These are phyloP conservation scores for Chrysaora quinquecirrha DNA, from an alignment of 30 jellyfish, hydroid and myxozoan species.

Conservation along the genomic window DNA sequence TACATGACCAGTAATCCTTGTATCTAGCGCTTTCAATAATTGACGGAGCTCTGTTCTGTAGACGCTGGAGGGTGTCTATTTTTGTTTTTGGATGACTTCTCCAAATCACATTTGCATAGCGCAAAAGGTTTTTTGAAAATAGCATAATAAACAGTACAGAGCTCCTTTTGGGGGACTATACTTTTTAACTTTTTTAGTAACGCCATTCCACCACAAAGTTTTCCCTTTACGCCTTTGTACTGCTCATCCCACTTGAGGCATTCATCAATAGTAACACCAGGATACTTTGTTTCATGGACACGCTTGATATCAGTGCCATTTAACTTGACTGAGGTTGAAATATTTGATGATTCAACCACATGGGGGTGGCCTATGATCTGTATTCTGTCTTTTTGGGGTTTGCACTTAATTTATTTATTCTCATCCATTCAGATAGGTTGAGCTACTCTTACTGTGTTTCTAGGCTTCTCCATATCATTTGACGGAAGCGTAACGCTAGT, in stretches of 20 bases:
- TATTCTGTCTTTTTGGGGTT: background rate
- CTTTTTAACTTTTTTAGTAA: background rate
- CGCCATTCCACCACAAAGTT: background rate
- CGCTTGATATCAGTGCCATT: background rate
- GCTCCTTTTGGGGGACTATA: background rate
- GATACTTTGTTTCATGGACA: background rate
- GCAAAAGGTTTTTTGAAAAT: background rate
- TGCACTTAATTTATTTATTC: conserved; percentile 1
- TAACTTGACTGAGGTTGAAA: background rate
- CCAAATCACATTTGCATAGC: background rate
- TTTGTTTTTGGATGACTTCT: background rate
- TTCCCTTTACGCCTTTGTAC: background rate
- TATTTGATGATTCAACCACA: background rate
- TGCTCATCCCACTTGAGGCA: background rate
- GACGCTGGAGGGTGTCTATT: background rate
- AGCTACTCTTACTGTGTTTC: background rate
- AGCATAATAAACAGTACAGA: background rate
- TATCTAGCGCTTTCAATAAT: no score
- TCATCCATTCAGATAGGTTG: conserved; percentile 16
- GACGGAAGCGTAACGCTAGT: conserved; percentile 8
- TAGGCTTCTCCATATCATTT: background rate
- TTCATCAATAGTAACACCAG: background rate
- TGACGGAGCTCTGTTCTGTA: no score
- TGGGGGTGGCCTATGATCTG: background rate
- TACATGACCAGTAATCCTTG: no score